Base-by-base conservation (phyloP, 2,888 invertebrate genomes). In the Perdita meconis region DNA sequence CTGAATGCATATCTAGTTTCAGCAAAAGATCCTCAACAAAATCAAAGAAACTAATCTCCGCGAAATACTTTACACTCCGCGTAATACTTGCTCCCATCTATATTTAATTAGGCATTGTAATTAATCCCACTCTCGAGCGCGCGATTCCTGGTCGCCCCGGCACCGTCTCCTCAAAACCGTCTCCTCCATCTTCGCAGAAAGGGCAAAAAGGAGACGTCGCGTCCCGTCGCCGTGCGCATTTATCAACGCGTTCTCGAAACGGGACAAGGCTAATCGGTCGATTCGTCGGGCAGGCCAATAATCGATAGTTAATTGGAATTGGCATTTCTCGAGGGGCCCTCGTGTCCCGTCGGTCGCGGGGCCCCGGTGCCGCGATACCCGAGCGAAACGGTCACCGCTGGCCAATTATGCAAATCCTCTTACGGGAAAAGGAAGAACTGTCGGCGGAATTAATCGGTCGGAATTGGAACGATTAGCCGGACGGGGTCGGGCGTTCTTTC, bases 301-400 rank as follows among this genome's bases (percentile, higher is more conserved):
- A 86, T 86, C 85, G 82, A 87, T 86, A 80, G 85, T 88, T 86
- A 86, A 87, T 87, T 88, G 82, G 82, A 83, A 78, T 78, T 78
- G 64, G 73, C 78, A 80, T 86, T 85, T 82, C 78, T 80, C 76
- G 74, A 34, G 78, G 73, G 50, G 57, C 22, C 13, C n/a, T n/a
- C n/a, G n/a, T n/a, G n/a, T n/a, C n/a, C 4, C 30, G 16, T 10
- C 34, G 42, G 30, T 13, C 47, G 8, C 57, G 57, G 38, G 34
- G 44, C 44, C 44, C 19, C 24, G 68, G 24, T 16, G 53, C 63
- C 13, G 34, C 64, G 74, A 57, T 57, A 50, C 26, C n/a, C 47
- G 24, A 24, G 72, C 79, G 72, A 53, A 77, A 78, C 60, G 72
- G 78, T 64, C 78, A 78, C 63, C 79, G 67, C 63, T 72, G 79